phyloP scores from a whole-genome alignment of 1,140 invertebrate genomes.

The Lerema accius region DNA sequence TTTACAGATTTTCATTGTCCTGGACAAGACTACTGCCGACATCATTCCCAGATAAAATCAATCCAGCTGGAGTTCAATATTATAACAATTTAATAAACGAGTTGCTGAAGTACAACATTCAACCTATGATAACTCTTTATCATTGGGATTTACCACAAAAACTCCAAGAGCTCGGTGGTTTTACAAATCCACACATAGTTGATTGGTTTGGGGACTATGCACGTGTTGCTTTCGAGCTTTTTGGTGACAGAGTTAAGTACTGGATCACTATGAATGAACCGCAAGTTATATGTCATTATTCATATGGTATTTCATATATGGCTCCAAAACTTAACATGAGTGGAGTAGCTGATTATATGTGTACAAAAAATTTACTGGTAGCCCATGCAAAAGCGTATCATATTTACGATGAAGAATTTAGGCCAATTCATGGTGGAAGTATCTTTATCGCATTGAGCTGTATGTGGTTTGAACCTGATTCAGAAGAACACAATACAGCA shows the following conservation, averaged over 20 bases:
- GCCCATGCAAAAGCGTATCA: conserved; percentile 78
- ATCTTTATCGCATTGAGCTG: conserved; percentile 81
- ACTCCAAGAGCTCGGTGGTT: conserved; percentile 85
- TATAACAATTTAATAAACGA: conserved; percentile 85
- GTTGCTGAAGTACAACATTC: conserved; percentile 78
- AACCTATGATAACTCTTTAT: conserved; percentile 85
- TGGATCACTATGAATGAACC: conserved; percentile 90
- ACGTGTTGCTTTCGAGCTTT: conserved; percentile 81
- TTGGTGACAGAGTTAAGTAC: conserved; percentile 84
- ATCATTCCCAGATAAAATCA: conserved; percentile 83
- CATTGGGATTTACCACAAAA: conserved; percentile 86
- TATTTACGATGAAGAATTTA: conserved; percentile 82
- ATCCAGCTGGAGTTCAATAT: conserved; percentile 83
- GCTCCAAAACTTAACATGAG: conserved; percentile 77
- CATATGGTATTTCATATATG: conserved; percentile 79
- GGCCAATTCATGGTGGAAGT: conserved; percentile 56
- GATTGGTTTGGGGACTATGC: conserved; percentile 86
- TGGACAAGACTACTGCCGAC: conserved; percentile 86
- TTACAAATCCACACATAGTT: conserved; percentile 85
- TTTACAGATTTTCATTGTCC: conserved; percentile 86
- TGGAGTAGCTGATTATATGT: conserved; percentile 80
- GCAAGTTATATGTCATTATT: conserved; percentile 81
- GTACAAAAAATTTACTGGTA: conserved; percentile 53
- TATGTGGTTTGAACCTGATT: conserved; percentile 75
- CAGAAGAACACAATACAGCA: conserved; percentile 73